These are phyloP conservation scores for Protodeltote pygarga DNA, from an alignment of 2,888 invertebrate species.

Conservation along the genomic window DNA sequence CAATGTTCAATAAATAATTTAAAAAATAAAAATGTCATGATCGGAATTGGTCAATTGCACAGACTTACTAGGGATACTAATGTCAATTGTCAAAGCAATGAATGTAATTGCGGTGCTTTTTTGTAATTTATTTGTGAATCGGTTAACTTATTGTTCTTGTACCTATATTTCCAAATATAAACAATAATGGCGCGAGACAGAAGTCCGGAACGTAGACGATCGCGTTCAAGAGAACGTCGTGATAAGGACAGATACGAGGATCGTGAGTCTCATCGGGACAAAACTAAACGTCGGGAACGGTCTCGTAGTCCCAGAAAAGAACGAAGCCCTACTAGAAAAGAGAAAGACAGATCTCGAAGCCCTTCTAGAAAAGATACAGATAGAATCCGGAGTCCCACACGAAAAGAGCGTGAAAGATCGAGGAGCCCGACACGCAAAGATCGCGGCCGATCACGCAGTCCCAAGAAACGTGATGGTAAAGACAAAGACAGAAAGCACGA, in stretches of 20 bases:
- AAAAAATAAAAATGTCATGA: too few relatives aligned
- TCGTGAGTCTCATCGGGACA: constrained; percentile 76
- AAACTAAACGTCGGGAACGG: constrained; percentile 73
- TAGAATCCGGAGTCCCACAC: constrained; percentile 58
- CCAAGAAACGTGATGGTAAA: constrained; percentile 77
- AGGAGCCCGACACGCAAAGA: too few relatives aligned
- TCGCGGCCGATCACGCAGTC: constrained; percentile 72
- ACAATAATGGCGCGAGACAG: constrained; percentile 74
- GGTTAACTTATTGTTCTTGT: too few relatives aligned
- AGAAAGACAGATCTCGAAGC: constrained; percentile 68
- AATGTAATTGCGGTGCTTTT: too few relatives aligned
- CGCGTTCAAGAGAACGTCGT: constrained; percentile 78
- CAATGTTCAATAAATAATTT: too few relatives aligned
- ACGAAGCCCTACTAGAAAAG: constrained; percentile 65
- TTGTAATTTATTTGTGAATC: too few relatives aligned
- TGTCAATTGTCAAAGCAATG: too few relatives aligned
- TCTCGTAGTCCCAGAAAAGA: constrained; percentile 75
- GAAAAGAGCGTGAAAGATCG: constrained; percentile 56
- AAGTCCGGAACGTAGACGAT: constrained; percentile 76
- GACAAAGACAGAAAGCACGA: constrained; percentile 73
- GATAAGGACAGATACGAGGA: constrained; percentile 79
- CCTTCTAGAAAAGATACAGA: constrained; percentile 69
- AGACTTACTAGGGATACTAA: too few relatives aligned
- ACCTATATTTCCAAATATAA: too few relatives aligned
- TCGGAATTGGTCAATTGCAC: too few relatives aligned